A percentile compares a stretch with the other conserved stretches of the same genome.
Evolutionary conservation across 1,140 invertebrate genomes (phyloP).

Genomic region (Mizuhopecten yessoensis): DNA sequence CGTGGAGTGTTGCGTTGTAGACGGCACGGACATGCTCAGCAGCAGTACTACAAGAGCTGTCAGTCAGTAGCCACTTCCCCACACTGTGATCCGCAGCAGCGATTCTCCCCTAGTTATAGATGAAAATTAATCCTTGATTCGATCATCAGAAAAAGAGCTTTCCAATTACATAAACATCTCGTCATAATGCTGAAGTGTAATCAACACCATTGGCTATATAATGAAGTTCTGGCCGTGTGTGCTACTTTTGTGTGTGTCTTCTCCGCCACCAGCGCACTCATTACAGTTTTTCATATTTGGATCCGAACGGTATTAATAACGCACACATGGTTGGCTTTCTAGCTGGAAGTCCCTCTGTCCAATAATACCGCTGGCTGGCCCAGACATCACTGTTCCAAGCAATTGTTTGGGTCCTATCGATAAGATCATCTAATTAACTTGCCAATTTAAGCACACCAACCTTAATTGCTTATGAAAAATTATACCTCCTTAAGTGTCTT

Average conservation of each 20-base stretch:
- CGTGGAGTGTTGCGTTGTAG: background rate
- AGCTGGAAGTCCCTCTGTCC: background rate
- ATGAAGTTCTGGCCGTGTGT: slow-evolving; percentile 21
- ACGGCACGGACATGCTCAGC: background rate
- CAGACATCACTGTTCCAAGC: slow-evolving; percentile 6
- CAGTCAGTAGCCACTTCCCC: background rate
- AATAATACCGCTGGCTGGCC: background rate
- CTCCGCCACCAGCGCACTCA: background rate
- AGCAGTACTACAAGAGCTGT: slow-evolving; percentile 24
- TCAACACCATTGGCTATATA: background rate
- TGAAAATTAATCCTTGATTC: slow-evolving; percentile 39
- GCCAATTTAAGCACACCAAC: slow-evolving; percentile 15
- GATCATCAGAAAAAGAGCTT: background rate
- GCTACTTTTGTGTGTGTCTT: background rate
- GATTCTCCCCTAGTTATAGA: slow-evolving; percentile 20
- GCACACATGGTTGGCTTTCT: background rate
- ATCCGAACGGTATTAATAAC: background rate
- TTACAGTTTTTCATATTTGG: slow-evolving; percentile 19
- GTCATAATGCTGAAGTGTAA: background rate
- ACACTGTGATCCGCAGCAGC: background rate
- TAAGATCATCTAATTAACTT: slow-evolving; percentile 21
- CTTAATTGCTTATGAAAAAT: slow-evolving; percentile 40
- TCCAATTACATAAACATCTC: slow-evolving; percentile 35
- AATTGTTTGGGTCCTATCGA: background rate
- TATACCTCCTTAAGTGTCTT: slow-evolving; percentile 38